Base-by-base conservation (phyloP, 2,888 invertebrate genomes). In the Andrena praecox region DNA sequence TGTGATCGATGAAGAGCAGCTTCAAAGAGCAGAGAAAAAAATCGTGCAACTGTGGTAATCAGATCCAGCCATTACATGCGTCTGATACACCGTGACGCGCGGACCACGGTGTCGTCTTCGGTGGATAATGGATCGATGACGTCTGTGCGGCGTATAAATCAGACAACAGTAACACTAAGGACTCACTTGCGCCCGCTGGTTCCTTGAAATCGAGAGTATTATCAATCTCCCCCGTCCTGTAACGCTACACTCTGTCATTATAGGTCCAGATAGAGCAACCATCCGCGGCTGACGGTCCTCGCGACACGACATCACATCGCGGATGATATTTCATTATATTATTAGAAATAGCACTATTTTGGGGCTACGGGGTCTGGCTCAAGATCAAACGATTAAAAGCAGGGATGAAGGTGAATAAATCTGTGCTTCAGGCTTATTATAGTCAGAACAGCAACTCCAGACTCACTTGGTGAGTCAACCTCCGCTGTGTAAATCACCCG, bases 91-190 rank as follows among this genome's bases (percentile, higher is more conserved):
- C 69, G 33, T 16, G 24, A 27, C 42, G 10, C 10, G n/a, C n/a
- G 12, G 16, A 8, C 16, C 29, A 66, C 35, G 59, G 50, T 66
- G 48, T 62, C 69, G 33, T 75, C 35, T 69, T 29, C 54, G 24
- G 6, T 6, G 24, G 33, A 62, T 75, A 78, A 75, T 68, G 68
- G 54, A 68, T 63, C 62, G 33, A 60, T 50, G 24, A 75, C 59
- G 35, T 60, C 16, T 10, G 20, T 10, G 2, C 3, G 66, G 35
- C 31, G 8, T 6, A 27, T 33, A 48, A 50, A 69, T 63, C 33
- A 63, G 48, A 6, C 31, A 2, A 16, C 12, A 6, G 10, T 66
- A 10, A 24, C 31, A 35, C 3, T 4, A 2, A 7, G 29, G 31
- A 68, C n/a, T 24, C 20, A 10, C 33, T 7, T 29, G n/a, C n/a